These are phyloP conservation scores for Gobiocypris rarus DNA, from an alignment of 2,113 vertebrate species.

Conservation along the genomic window DNA sequence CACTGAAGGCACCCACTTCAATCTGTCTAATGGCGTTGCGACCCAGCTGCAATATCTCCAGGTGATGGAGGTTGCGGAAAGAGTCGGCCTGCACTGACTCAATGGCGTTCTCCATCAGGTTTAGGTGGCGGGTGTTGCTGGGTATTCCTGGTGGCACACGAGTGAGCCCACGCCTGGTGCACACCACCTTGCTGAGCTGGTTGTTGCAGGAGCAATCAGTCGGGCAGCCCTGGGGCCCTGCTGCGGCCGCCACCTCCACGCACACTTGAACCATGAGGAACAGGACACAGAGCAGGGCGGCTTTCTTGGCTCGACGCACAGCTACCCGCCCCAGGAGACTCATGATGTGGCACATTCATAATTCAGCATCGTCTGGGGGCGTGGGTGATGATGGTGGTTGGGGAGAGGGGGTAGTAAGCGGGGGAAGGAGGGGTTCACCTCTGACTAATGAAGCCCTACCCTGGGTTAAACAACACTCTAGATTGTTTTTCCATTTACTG, in stretches of 20 bases:
- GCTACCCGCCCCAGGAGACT: slow-evolving; percentile 98
- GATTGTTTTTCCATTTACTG: slow-evolving; percentile 77
- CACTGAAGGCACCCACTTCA: slow-evolving; percentile 98
- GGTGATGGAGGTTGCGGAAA: slow-evolving; percentile 94
- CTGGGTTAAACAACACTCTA: slow-evolving; percentile 78
- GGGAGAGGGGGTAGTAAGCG: slow-evolving; percentile 54
- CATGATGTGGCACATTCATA: slow-evolving; percentile 99
- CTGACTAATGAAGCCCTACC: slow-evolving; percentile 74
- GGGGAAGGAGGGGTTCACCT: slow-evolving; percentile 47
- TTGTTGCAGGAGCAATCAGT: slow-evolving; percentile 96
- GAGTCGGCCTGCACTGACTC: slow-evolving; percentile 96
- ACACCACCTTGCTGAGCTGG: slow-evolving; percentile 98
- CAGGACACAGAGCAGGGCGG: slow-evolving; percentile 89
- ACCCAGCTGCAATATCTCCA: slow-evolving; percentile 97
- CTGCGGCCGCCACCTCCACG: slow-evolving; percentile 79
- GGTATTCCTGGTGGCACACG: slow-evolving; percentile 93
- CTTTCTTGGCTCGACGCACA: slow-evolving; percentile 94
- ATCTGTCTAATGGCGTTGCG: slow-evolving; percentile 96
- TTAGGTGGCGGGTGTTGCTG: slow-evolving; percentile 94
- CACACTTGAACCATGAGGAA: slow-evolving; percentile 90
- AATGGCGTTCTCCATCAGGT: slow-evolving; percentile 99
- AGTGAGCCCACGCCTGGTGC: slow-evolving; percentile 90
- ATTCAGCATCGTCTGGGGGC: slow-evolving; percentile 93
- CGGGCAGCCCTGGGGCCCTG: slow-evolving; percentile 92
- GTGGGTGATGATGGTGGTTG: slow-evolving; percentile 57